Evolutionary conservation across 37 sponge, comb jelly and placozoan species (phyloP).

Genomic region (Petrosia ficiformis): DNA sequence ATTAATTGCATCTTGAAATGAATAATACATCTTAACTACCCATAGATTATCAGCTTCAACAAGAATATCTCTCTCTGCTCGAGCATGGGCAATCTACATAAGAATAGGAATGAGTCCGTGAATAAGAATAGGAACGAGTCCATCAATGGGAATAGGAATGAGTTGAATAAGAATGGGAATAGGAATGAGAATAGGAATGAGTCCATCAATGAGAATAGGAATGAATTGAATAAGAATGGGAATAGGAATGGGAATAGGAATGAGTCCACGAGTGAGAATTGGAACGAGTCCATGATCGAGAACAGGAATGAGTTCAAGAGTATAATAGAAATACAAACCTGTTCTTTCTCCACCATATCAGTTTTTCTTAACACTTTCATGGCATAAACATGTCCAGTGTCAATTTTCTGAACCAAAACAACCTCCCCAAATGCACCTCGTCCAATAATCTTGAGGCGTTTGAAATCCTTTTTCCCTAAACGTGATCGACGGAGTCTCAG

Average conservation of each 20-base stretch:
- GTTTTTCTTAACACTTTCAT: constrained; percentile 97
- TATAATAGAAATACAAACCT: too few relatives aligned
- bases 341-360: constrained; percentile 97
- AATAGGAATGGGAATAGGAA: too few relatives aligned
- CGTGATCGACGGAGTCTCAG: constrained; percentile 86
- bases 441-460: constrained; percentile 93
- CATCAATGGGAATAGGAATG: background rate
- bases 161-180: too few relatives aligned
- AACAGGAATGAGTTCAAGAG: background rate
- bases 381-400: constrained; percentile 99
- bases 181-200: too few relatives aligned
- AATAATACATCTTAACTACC: constrained; percentile 99
- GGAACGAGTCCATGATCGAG: background rate
- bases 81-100: constrained; percentile 88
- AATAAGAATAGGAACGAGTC: background rate
- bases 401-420: constrained; percentile 92
- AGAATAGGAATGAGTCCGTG: too few relatives aligned
- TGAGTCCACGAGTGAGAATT: background rate
- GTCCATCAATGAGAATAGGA: background rate
- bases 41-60: constrained; percentile 98
- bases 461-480: constrained; percentile 93
- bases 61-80: constrained; percentile 95
- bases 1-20: constrained; percentile 93
- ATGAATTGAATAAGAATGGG: background rate
- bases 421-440: constrained; percentile 99